phyloP scores from a whole-genome alignment of 2,797 vertebrate species.

The Ispidina picta region DNA sequence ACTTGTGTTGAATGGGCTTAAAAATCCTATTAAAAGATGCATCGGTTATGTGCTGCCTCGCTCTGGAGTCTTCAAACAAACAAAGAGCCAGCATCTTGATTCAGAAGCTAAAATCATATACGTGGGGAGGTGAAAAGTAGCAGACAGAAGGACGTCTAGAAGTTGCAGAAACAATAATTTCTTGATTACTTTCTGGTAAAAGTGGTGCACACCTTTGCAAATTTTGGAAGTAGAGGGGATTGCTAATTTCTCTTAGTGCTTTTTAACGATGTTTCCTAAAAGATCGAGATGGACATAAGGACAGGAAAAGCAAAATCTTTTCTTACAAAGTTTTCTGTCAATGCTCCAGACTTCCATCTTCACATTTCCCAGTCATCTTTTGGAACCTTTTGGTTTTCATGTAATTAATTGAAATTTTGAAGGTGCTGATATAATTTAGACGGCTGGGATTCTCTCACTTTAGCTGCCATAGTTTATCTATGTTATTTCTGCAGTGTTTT shows the following conservation, averaged over 20 bases:
- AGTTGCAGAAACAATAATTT: no score
- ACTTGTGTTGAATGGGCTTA: no score
- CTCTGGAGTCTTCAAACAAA: no score
- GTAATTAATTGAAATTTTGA: not conserved
- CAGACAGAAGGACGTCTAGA: no score
- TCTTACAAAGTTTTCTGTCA: not conserved
- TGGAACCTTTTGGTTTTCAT: not conserved
- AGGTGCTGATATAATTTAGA: not conserved
- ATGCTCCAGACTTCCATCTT: not conserved
- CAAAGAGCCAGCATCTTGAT: no score
- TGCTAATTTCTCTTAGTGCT: not conserved
- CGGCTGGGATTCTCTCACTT: accelerated
- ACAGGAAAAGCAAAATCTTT: not conserved
- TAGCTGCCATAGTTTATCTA: not conserved
- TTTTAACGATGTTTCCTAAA: not conserved
- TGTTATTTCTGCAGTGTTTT: not conserved
- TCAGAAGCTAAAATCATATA: no score
- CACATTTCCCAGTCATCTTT: not conserved
- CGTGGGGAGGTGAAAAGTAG: no score
- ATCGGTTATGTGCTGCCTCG: no score
- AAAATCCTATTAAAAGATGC: no score
- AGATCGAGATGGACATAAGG: not conserved
- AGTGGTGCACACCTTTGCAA: no score
- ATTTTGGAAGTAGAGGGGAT: no score
- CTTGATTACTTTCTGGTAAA: no score